phyloP scores from a whole-genome alignment of 2,797 vertebrate species.

The Pogonophryne albipinna region DNA sequence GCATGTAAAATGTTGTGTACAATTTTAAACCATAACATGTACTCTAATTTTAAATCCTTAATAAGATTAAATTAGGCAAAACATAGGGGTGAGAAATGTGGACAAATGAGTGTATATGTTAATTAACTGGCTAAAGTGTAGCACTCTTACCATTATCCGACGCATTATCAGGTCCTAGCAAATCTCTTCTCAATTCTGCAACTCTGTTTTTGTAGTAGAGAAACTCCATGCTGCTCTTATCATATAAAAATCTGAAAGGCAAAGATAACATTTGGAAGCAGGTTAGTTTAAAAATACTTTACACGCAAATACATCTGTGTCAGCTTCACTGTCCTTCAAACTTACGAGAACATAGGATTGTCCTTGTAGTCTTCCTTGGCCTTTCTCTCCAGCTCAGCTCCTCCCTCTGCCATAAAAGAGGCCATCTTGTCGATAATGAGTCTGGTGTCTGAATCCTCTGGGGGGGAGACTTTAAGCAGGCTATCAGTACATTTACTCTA shows the following conservation, averaged over 20 bases:
- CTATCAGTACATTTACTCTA: conserved; percentile 95
- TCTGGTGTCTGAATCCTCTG: conserved; percentile 95
- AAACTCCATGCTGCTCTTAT: conserved; percentile 93
- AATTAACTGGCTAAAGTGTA: not conserved
- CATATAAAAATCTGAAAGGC: conserved; percentile 91
- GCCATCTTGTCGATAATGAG: conserved; percentile 97
- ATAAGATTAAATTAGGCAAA: not conserved
- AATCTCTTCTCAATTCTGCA: conserved; percentile 88
- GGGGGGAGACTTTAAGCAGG: conserved; percentile 99
- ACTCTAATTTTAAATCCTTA: not conserved
- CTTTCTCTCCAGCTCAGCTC: conserved; percentile 93
- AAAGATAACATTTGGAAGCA: conserved; percentile 24
- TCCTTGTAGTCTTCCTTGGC: conserved; percentile 96
- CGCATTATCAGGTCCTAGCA: conserved; percentile 76
- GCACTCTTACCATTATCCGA: conserved; percentile 70
- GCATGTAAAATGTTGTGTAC: not conserved
- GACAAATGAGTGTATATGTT: not conserved
- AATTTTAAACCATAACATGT: conserved; percentile 2
- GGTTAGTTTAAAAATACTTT: not conserved
- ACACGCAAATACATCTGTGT: not conserved
- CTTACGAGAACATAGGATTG: conserved; percentile 94
- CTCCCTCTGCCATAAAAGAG: conserved; percentile 95
- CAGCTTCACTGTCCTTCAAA: conserved; percentile 14
- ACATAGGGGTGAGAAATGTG: not conserved
- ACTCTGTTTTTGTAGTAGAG: conserved; percentile 97